Evolutionary conservation across 2,113 vertebrate species (phyloP).

Genomic region (Nothobranchius kuhntae): DNA sequence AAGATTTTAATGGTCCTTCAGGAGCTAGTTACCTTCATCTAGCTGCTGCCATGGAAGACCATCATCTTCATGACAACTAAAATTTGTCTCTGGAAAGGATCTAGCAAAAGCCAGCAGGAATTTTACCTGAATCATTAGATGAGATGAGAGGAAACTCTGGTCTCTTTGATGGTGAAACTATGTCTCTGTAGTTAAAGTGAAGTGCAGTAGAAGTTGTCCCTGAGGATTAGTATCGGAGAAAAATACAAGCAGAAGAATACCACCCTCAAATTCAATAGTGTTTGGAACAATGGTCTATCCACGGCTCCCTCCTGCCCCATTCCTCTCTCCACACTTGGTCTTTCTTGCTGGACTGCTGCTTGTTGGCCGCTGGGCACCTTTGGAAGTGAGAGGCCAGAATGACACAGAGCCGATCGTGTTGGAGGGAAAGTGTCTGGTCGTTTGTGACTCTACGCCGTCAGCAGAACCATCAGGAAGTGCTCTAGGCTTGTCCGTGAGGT

Average conservation of each 20-base stretch:
- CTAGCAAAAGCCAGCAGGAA: neutral
- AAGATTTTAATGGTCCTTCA: conserved; percentile 3
- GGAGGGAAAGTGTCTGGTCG: conserved; percentile 83
- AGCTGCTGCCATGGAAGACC: conserved; percentile 1
- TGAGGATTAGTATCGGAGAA: conserved; percentile 14
- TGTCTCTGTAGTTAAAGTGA: conserved; percentile 21
- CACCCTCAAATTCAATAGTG: neutral
- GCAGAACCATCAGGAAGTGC: conserved; percentile 73
- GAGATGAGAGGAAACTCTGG: neutral
- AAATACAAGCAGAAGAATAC: neutral
- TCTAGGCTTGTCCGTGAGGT: conserved; percentile 82
- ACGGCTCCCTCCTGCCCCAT: neutral
- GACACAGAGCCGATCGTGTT: conserved; percentile 80
- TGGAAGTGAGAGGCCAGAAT: conserved; percentile 71
- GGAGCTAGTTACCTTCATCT: conserved; percentile 14
- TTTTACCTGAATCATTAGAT: neutral
- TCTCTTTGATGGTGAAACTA: conserved; percentile 7
- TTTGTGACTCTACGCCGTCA: conserved; percentile 80
- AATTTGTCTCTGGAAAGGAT: neutral
- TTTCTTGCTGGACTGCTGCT: conserved; percentile 49
- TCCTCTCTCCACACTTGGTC: neutral
- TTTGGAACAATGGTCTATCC: conserved; percentile 41
- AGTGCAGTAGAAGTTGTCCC: neutral
- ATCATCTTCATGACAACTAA: conserved; percentile 5
- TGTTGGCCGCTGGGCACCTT: conserved; percentile 40